Conservation (phyloP, 2,888 invertebrate genomes). For the Sinelater perroti region DNA sequence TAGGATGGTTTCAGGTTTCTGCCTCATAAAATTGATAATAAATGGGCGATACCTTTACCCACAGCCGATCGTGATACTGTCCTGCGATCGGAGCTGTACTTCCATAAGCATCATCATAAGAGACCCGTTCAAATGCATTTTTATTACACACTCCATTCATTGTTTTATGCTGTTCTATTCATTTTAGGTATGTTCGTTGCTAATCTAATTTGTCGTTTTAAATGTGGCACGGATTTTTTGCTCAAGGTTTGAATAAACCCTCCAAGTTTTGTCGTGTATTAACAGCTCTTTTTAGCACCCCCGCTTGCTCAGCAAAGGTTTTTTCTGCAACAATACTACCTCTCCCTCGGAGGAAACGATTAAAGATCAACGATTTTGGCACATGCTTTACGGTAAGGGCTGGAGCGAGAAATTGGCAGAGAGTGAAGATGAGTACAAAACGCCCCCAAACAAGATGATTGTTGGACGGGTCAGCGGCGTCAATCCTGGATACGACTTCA, state of each 20-base stretch:
- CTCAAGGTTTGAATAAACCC: too few species aligned
- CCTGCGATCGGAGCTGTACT: conserved; percentile 79
- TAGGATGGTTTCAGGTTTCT: background rate
- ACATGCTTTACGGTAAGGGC: conserved; percentile 81
- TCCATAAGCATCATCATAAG: conserved; percentile 71
- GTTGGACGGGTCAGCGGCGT: conserved; percentile 71
- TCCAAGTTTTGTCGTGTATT: too few species aligned
- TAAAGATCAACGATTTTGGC: too few species aligned
- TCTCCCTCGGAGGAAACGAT: too few species aligned
- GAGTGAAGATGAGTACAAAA: conserved; percentile 65
- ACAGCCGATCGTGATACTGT: conserved; percentile 86
- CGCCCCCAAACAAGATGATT: conserved; percentile 72
- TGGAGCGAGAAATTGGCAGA: conserved; percentile 74
- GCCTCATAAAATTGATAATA: background rate
- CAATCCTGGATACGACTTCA: conserved; percentile 87
- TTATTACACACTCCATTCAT: too few species aligned
- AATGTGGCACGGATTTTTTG: too few species aligned
- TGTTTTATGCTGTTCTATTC: too few species aligned
- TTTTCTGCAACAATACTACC: too few species aligned
- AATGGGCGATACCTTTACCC: conserved; percentile 72
- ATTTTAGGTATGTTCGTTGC: too few species aligned
- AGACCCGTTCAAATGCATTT: conserved; percentile 83
- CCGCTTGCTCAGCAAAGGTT: too few species aligned
- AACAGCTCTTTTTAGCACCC: too few species aligned
- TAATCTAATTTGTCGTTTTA: too few species aligned